Conservation (phyloP, 37 sponge, comb jelly and placozoan species). For the Crambe crambe region DNA sequence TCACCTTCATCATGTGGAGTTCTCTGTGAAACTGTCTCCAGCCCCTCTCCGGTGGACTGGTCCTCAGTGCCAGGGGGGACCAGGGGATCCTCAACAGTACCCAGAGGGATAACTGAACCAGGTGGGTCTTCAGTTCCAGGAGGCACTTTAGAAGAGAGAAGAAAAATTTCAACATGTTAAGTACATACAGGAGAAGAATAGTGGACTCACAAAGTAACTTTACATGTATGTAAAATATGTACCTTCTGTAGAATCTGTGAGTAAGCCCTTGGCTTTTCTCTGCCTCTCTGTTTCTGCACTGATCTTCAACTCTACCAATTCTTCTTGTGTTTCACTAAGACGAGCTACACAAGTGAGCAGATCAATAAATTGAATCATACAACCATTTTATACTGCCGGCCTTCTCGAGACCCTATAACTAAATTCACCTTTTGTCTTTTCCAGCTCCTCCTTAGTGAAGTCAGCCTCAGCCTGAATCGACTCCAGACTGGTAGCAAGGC, state of each 20-base stretch:
- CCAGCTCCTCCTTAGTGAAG: constrained; percentile 30
- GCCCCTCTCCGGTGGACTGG: background rate
- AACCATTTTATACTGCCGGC: too few species aligned
- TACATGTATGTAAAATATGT: background rate
- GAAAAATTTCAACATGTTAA: background rate
- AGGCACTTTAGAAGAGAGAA: background rate
- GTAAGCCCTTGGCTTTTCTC: background rate
- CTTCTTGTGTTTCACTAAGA: constrained; percentile 26
- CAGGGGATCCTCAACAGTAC: background rate
- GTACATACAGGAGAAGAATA: background rate
- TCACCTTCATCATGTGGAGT: too few species aligned
- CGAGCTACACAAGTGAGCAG: background rate
- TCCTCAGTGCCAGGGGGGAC: background rate
- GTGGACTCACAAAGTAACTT: too few species aligned
- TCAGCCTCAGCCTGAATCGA: constrained; percentile 37
- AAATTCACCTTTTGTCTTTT: constrained; percentile 6
- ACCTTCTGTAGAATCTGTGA: background rate
- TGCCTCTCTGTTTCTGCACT: constrained; percentile 20
- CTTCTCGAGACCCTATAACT: too few species aligned
- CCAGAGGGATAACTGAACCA: background rate
- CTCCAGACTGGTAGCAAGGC: constrained; percentile 12
- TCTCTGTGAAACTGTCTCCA: too few species aligned
- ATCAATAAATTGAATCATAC: background rate
- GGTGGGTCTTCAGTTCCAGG: background rate
- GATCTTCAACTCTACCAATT: constrained; percentile 35